Evolutionary conservation across 2,888 invertebrate species (phyloP), one percentile per base, ranked within the genome.

Genomic region (Gonocerus acuteangulatus): DNA sequence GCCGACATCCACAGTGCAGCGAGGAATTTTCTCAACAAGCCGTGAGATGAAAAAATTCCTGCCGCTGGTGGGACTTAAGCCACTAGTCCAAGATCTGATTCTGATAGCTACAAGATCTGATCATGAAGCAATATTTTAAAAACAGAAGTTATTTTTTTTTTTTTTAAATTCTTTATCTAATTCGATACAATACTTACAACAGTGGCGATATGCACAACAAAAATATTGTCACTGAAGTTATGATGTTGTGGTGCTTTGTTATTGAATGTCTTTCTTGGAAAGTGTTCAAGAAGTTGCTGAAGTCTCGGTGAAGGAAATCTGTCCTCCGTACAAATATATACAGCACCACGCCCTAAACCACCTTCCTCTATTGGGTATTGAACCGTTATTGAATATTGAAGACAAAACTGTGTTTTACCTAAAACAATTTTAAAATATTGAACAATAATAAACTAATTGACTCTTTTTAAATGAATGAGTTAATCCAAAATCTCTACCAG

Each of bases 311-410:
- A 80, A n/a, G 88, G 87, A 73, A 88, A 90, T 54, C 76, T 73
- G 72, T 85, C 84, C 77, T 90, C 89, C 1, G 90, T 90, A 69
- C 84, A 85, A 68, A 90, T 83, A 69, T 86, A 89, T 15, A 86
- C 79, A 54, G 81, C 81, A 19, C 78, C 80, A 79, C 66, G 32
- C 1, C 45, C 73, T 39, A 82, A 72, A 22, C 84, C 84, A 27
- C 82, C 81, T 49, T 72, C 73, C 67, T 70, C 67, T 45, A 56
- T 47, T 1, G 81, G 78, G 65, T 80, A 73, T 74, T 87, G 87
- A 63, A 81, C 82, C 62, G 80, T 79, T 18, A 87, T 74, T 34
- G 84, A 79, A 23, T 87, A 73, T 74, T 89, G 88, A 52, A 91
- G 75, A 67, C 83, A 85, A 45, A 90, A 71, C 72, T 91, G 91